Conservation (phyloP, 2,888 invertebrate species). For the Volucella inanis region DNA sequence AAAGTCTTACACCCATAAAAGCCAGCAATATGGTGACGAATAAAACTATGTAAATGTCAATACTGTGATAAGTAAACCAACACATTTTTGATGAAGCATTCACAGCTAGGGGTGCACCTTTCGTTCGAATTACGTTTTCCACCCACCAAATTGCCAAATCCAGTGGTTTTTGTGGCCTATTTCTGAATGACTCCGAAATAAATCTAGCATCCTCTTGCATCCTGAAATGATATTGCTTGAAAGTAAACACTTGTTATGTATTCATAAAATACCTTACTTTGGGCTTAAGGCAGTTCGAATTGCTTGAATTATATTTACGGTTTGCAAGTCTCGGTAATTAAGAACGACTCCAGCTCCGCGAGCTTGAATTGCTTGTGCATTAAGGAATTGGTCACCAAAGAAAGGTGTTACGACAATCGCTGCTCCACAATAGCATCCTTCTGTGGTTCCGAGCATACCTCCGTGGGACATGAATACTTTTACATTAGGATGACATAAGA, state of each 20-base stretch:
- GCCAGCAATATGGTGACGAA: not conserved
- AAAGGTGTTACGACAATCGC: conserved; percentile 87
- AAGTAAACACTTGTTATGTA: not conserved
- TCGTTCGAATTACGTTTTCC: conserved; percentile 85
- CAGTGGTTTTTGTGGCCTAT: conserved; percentile 84
- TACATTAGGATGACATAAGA: conserved; percentile 88
- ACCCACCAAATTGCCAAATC: conserved; percentile 86
- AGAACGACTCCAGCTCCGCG: conserved; percentile 84
- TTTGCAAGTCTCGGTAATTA: conserved; percentile 83
- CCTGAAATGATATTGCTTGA: conserved; percentile 5
- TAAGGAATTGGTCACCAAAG: conserved; percentile 86
- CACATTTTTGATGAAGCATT: conserved; percentile 45
- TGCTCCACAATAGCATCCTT: conserved; percentile 86
- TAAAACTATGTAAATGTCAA: conserved; percentile 42
- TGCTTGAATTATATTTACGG: conserved; percentile 83
- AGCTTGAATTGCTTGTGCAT: conserved; percentile 84
- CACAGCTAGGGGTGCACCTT: conserved; percentile 83
- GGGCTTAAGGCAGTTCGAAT: conserved; percentile 82
- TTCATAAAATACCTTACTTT: conserved; percentile 24
- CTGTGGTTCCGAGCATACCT: conserved; percentile 87
- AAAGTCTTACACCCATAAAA: not conserved
- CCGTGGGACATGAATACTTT: conserved; percentile 88
- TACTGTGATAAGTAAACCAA: conserved; percentile 56
- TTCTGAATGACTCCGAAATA: conserved; percentile 82
- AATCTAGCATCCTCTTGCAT: conserved; percentile 79